Conservation (phyloP, 2,888 invertebrate genomes). For the Volucella inflata region DNA sequence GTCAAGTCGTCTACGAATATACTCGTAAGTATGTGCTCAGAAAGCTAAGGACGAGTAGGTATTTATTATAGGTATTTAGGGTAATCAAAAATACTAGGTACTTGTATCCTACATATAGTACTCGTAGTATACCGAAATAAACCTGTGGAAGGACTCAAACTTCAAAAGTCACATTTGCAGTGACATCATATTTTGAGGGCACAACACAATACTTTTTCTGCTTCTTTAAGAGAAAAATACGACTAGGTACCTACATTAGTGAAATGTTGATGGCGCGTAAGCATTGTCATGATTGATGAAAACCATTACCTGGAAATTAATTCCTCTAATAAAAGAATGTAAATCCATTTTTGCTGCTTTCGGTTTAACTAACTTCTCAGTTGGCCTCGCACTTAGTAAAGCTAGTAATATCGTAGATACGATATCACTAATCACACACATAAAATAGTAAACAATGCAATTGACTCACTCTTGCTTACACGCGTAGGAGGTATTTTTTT, state of each 20-base stretch:
- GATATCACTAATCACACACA: constrained; percentile 20
- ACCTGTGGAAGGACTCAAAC: constrained; percentile 42
- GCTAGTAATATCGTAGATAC: constrained; percentile 3
- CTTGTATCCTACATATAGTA: no score
- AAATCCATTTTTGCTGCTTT: constrained; percentile 52
- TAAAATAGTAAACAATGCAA: constrained; percentile 49
- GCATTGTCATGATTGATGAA: constrained; percentile 29
- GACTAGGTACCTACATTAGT: not conserved
- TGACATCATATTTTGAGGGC: constrained; percentile 63
- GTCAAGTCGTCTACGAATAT: constrained; percentile 10
- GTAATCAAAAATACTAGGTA: no score
- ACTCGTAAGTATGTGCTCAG: not conserved
- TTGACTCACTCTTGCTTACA: constrained; percentile 21
- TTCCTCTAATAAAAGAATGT: constrained; percentile 47
- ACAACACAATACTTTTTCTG: constrained; percentile 5
- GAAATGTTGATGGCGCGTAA: not conserved
- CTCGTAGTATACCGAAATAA: no score
- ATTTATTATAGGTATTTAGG: no score
- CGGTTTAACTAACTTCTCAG: constrained; percentile 10
- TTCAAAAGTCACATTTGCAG: constrained; percentile 59
- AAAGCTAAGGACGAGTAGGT: no score
- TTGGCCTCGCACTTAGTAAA: constrained; percentile 42
- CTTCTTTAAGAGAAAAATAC: constrained; percentile 37
- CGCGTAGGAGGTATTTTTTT: not conserved
- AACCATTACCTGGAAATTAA: constrained; percentile 70